Base-by-base conservation (phyloP, 2,113 vertebrate genomes). In the Ammodytes marinus region DNA sequence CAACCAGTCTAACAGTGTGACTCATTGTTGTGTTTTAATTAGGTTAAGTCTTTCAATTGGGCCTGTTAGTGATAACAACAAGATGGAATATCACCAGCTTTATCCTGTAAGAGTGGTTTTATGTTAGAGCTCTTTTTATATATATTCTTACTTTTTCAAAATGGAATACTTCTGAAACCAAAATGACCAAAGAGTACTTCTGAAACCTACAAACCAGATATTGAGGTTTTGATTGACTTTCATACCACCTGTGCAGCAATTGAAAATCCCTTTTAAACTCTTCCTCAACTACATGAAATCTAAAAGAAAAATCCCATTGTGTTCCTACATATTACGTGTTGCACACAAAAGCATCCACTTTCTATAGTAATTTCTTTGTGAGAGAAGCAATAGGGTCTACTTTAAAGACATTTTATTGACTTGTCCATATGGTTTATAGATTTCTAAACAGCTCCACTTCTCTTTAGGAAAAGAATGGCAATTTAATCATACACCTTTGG, bases 401-500 rank as follows among this genome's bases (percentile, higher is more conserved):
- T 88, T 86, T 79, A 74, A 89, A 91, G 85, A 91, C 77, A 27
- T 74, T 84, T 83, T 85, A 90, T 90, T 88, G 86, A 86, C 80
- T 87, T 87, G 82, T 68, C 90, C 86, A 84, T 89, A 88, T 88
- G 88, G 86, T 91, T 89, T 87, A 90, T 91, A 60, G 81, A 53
- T 87, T 90, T 88, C 81, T 84, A 79, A 88, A 91, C 75, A 79
- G 87, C 87, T 83, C 55, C 52, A 74, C 77, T 80, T 88, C 87
- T 86, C 76, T 79, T 90, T 79, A 58, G 87, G 57, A 84, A 82
- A 86, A 86, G 79, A 91, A 93, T 87, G 73, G 80, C 74, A 83
- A 86, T 89, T 88, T 90, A 90, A 94, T 91, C 91, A 87, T 82
- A 84, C 75, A 91, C 85, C 82, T 92, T 85, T 89, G 86, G 82